Evolutionary conservation across 2,797 vertebrate genomes (phyloP), one percentile per base, ranked within the genome.

Genomic region (Passerculus sandwichensis): DNA sequence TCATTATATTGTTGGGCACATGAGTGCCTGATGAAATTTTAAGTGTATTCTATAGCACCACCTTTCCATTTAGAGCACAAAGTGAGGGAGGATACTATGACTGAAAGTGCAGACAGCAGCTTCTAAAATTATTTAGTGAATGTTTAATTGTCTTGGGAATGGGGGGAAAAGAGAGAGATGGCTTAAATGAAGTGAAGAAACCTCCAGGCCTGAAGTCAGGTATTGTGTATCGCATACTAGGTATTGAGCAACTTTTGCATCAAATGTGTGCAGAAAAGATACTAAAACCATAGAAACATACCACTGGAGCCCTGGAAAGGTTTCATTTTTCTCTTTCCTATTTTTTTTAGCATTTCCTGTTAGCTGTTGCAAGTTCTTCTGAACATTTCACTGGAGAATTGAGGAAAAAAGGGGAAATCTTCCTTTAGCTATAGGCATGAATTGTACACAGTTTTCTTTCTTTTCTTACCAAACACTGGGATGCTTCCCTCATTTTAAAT

Each of bases 301-400:
- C 2, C 2, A 6, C 2, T 45, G 11, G 6, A 72, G n/a, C 13
- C 21, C 50, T 57, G 22, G 32, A 15, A 66, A 54, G 2, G 1
- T 45, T 75, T 72, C 2, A 2, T 53, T 83, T 88, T 59, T 48
- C 12, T 30, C 6, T 36, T 44, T n/a, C 2, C 5, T 42, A 15
- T 42, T 57, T 67, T 66, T 89, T 59, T 53, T 14, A 16, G 6
- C 20, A 15, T 75, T 80, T 92, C 14, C 30, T 66, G 2, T 53
- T 76, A 85, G 14, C 10, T 40, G 5, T 62, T 85, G 22, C 19
- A 54, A 22, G 17, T 61, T 78, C 48, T 85, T 77, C 64, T 79
- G 42, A 64, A 34, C 2, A 0, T 75, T 44, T 26, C 45, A 34
- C 15, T 26, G 30, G 10, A 48, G 21, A 94, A 65, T 15, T 27